These are phyloP conservation scores for Hipposideros armiger DNA, from an alignment of 2,113 vertebrate species.

Conservation along the genomic window DNA sequence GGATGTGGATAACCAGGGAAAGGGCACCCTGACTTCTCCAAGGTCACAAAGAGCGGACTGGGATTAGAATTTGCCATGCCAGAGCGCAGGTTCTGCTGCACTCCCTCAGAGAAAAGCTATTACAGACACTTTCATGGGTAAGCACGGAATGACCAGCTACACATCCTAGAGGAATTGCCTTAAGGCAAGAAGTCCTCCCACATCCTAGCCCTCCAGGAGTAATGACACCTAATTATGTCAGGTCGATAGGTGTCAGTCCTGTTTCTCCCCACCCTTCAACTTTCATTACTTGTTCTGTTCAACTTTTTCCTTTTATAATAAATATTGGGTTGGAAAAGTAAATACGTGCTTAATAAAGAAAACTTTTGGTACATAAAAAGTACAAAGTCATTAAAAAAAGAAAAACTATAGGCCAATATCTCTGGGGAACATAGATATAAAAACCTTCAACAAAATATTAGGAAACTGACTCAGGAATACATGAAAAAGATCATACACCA, in stretches of 20 bases:
- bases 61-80: neutral
- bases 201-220: neutral
- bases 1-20: neutral
- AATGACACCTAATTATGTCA: neutral
- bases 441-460: too few relatives aligned
- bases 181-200: neutral
- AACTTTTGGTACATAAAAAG: neutral
- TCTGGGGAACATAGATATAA: too few relatives aligned
- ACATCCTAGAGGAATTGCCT: neutral
- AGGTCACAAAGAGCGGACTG: neutral
- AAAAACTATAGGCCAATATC: too few relatives aligned
- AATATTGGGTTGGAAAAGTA: neutral
- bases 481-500: too few relatives aligned
- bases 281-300: neutral
- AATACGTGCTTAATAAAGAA: constrained; percentile 4
- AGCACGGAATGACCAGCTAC: neutral
- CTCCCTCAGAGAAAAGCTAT: neutral
- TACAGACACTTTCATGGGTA: neutral
- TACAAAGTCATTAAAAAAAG: neutral
- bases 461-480: too few relatives aligned
- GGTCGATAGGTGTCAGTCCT: neutral
- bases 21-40: neutral
- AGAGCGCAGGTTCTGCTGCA: neutral
- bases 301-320: neutral
- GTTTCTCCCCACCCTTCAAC: fast-evolving